phyloP scores from a whole-genome alignment of 2,888 invertebrate genomes.

The Leptopilina drosophilae region DNA sequence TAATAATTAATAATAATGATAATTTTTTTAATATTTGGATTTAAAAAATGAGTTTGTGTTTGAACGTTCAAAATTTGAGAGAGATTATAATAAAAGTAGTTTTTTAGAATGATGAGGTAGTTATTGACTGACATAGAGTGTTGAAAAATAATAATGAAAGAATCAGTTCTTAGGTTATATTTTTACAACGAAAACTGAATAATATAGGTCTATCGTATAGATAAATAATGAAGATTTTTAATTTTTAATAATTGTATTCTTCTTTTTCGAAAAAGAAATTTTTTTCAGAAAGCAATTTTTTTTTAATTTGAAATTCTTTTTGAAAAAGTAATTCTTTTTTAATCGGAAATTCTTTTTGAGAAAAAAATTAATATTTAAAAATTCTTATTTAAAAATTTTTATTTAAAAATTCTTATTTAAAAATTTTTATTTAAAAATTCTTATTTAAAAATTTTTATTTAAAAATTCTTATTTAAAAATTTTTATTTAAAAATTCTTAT shows the following conservation, averaged over 20 bases:
- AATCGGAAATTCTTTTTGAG: too few species aligned
- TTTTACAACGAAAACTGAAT: conserved; percentile 26
- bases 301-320: not conserved
- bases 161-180: conserved; percentile 21
- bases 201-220: not conserved
- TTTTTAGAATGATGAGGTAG: conserved; percentile 10
- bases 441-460: too few species aligned
- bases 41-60: too few species aligned
- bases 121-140: conserved; percentile 8
- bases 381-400: too few species aligned
- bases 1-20: not conserved
- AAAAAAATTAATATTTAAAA: too few species aligned
- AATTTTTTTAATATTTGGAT: not conserved
- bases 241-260: not conserved
- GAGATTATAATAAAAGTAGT: not conserved
- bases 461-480: too few species aligned
- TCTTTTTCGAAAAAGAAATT: not conserved
- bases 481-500: too few species aligned
- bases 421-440: too few species aligned
- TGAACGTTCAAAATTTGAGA: too few species aligned
- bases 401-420: too few species aligned
- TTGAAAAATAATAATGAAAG: not conserved
- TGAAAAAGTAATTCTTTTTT: too few species aligned
- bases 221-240: not conserved
- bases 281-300: not conserved